Percentiles rank a stretch among this genome's conserved stretches.
These are phyloP conservation scores for Schizotus pectinicornis DNA, from an alignment of 2,888 invertebrate species.

Conservation along the genomic window DNA sequence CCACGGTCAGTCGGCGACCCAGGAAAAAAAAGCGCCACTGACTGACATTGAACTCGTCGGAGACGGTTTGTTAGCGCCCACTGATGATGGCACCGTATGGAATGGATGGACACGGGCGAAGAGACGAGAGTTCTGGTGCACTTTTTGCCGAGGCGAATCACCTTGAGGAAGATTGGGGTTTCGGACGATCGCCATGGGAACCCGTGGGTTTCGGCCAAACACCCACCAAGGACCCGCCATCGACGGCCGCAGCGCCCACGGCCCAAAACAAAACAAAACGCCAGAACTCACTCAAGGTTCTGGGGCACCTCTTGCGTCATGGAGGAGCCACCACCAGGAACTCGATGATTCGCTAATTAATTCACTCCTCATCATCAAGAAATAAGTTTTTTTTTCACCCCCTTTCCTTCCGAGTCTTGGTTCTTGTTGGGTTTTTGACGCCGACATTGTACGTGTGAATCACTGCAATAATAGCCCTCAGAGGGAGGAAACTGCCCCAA, in stretches of 20 bases:
- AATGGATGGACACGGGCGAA: neutral
- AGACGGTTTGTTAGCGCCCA: slow-evolving; percentile 34
- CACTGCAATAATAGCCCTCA: no score
- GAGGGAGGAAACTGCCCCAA: no score
- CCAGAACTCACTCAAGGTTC: no score
- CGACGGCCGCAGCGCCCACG: neutral
- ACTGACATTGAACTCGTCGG: slow-evolving; percentile 51
- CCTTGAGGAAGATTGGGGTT: neutral
- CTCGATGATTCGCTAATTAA: no score
- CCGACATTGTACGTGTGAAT: no score
- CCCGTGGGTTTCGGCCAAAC: slow-evolving; percentile 1
- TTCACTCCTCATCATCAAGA: no score
- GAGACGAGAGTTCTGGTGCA: neutral
- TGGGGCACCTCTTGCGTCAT: no score
- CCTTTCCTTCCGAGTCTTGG: no score
- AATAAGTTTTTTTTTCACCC: no score
- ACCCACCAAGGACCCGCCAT: neutral
- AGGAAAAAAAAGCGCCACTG: slow-evolving; percentile 49
- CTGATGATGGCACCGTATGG: slow-evolving; percentile 8
- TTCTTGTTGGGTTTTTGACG: no score
- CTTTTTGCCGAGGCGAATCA: neutral
- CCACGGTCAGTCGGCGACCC: slow-evolving; percentile 55
- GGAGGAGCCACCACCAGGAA: no score
- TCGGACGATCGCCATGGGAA: neutral
- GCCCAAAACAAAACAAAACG: no score